Base-by-base conservation (phyloP, 1,140 invertebrate species). In the Ooceraea biroi region DNA sequence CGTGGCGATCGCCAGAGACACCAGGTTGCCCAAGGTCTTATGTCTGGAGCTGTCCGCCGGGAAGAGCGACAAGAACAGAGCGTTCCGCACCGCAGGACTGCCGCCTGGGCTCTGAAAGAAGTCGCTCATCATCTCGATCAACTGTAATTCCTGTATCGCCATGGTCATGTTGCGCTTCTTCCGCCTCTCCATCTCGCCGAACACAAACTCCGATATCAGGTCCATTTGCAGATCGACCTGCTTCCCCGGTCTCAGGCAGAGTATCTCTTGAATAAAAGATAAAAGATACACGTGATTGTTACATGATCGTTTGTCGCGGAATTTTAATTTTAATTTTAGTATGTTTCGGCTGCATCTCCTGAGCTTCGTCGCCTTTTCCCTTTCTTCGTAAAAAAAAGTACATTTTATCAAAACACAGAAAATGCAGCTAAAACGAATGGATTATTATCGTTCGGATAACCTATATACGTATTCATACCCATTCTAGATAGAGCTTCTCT, bases 181-280 rank as follows among this genome's bases (percentile, higher is more conserved):
- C 22, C 96, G 94, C 41, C 96, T 95, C 36, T 97, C 97, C 0
- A 96, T 95, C 92, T 98, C 97, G 68, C 96, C 96, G 89, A 98
- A 98, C 27, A 98, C 95, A 92, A 97, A 97, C 91, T 98, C 97
- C 3, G 97, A 95, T 93, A 98, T 97, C 27, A 98, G 94, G 85
- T 97, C 97, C 93, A 97, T 95, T 36, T 96, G 96, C 3, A 96
- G 82, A 87, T 96, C 95, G 90, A 96, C 95, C 82, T 96, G 95
- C 89, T 96, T 96, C 25, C 95, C 95, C 11, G 94, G 90, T 73
- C 94, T 91, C 11, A 94, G 91, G 82, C 93, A 95, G 84, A 95
- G 89, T 80, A 95, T 91, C 85, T 95, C 95, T 93, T 83, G 85
- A 94, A 90, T 36, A 90, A 90, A 44, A 83, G 52, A 73, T 71